phyloP scores from a whole-genome alignment of 2,888 invertebrate species.

The Latrodectus elegans region DNA sequence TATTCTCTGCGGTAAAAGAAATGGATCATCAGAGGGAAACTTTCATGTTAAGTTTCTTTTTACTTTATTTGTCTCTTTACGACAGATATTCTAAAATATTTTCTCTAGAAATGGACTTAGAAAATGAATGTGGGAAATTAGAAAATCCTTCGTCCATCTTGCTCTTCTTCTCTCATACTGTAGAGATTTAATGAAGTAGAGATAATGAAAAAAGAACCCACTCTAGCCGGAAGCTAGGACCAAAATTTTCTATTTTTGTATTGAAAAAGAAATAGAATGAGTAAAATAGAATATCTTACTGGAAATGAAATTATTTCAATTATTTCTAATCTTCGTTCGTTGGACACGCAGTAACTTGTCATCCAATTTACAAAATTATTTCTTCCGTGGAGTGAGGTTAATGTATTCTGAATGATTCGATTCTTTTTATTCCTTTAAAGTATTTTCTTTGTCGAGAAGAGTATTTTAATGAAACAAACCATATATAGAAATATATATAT shows the following conservation, averaged over 20 bases:
- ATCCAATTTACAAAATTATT: too few relatives aligned
- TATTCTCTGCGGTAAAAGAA: slow-evolving; percentile 29
- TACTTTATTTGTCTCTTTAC: slow-evolving; percentile 6
- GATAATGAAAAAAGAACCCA: slow-evolving; percentile 25
- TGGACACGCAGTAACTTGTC: too few relatives aligned
- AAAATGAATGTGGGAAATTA: slow-evolving; percentile 48
- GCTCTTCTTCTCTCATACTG: slow-evolving; percentile 11
- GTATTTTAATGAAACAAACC: too few relatives aligned
- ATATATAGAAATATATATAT: too few relatives aligned
- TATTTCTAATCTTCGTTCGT: too few relatives aligned
- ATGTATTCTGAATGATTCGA: too few relatives aligned
- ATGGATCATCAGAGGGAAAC: slow-evolving; percentile 46
- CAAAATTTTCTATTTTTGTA: background rate
- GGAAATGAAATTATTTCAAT: too few relatives aligned
- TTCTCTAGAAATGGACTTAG: slow-evolving; percentile 5
- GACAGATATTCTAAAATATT: slow-evolving; percentile 19
- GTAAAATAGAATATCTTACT: too few relatives aligned
- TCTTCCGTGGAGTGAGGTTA: too few relatives aligned
- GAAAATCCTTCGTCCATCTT: slow-evolving; percentile 3
- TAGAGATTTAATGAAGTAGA: slow-evolving; percentile 28
- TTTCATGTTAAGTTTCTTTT: slow-evolving; percentile 13
- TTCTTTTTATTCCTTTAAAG: too few relatives aligned
- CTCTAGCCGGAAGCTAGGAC: background rate
- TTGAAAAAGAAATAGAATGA: slow-evolving; percentile 2
- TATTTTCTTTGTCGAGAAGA: too few relatives aligned